Conservation (phyloP, 37 sponge, comb jelly and placozoan species). For the Bolinopsis microptera region DNA sequence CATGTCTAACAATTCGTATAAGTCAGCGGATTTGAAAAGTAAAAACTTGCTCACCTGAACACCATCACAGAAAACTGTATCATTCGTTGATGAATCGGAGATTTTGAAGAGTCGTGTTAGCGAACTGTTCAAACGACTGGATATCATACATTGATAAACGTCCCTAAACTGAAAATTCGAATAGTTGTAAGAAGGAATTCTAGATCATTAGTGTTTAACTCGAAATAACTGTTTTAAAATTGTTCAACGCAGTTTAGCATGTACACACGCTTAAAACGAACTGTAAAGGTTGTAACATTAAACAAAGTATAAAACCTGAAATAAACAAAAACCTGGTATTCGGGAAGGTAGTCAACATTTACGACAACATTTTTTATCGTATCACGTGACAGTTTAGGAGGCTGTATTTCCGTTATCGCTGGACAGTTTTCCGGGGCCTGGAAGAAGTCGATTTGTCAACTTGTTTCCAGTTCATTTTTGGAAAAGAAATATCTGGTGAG, state of each 20-base stretch:
- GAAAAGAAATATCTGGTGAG: no score
- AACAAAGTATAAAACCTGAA: no score
- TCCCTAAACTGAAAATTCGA: neutral
- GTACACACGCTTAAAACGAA: no score
- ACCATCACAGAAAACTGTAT: neutral
- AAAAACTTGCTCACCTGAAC: conserved; percentile 40
- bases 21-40: no score
- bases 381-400: neutral
- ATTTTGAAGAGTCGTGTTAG: neutral
- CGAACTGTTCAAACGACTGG: neutral
- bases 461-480: no score
- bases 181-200: no score
- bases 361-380: conserved; percentile 21
- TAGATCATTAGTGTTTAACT: no score
- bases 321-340: conserved; percentile 24
- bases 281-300: no score
- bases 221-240: no score
- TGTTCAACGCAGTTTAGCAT: no score
- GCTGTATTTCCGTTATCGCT: neutral
- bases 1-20: no score
- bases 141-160: conserved; percentile 30
- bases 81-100: neutral
- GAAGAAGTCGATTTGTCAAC: neutral
- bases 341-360: neutral
- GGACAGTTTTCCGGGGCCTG: conserved; percentile 5